phyloP scores from a whole-genome alignment of 2,888 invertebrate species.

The Rotaria magnacalcarata region DNA sequence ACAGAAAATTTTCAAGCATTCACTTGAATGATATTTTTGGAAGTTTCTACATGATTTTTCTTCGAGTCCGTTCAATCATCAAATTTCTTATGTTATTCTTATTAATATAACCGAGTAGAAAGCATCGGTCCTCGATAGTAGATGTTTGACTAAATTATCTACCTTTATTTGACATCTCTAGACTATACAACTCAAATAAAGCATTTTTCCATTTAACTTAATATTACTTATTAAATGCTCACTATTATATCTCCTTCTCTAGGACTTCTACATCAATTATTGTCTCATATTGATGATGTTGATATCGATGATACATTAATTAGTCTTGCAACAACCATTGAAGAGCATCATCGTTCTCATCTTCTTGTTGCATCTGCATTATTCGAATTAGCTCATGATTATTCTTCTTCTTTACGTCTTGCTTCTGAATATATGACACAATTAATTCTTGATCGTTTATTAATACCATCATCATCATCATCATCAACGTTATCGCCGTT shows the following conservation, averaged over 20 bases:
- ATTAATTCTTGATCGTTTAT: constrained; percentile 24
- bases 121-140: too few species aligned
- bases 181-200: too few species aligned
- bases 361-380: neutral
- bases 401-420: neutral
- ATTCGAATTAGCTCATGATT: neutral
- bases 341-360: constrained; percentile 13
- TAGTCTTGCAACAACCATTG: neutral
- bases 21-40: too few species aligned
- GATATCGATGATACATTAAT: constrained; percentile 15
- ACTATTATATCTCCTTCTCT: neutral
- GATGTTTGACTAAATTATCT: too few species aligned
- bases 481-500: neutral
- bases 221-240: too few species aligned
- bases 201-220: too few species aligned
- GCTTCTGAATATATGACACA: neutral
- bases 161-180: too few species aligned
- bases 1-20: too few species aligned
- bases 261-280: constrained; percentile 21
- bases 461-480: neutral
- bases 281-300: neutral
- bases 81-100: too few species aligned
- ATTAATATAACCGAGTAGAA: too few species aligned
- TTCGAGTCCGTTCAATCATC: too few species aligned
- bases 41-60: too few species aligned